Evolutionary conservation across 2,888 invertebrate genomes (phyloP).

Genomic region (Tortricodes alternella): DNA sequence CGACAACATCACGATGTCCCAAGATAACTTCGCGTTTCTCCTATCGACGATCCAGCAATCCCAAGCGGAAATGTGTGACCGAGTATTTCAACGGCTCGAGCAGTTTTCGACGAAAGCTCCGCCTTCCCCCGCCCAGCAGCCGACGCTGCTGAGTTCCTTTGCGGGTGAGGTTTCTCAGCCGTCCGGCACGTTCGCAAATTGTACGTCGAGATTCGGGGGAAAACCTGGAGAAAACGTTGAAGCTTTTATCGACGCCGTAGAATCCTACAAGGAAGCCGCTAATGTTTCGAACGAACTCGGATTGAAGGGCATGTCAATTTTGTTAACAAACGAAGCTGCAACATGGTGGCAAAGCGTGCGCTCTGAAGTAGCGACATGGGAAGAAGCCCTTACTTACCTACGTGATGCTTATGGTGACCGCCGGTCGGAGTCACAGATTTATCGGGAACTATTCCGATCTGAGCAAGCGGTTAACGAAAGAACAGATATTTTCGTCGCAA

Average conservation of each 20-base stretch:
- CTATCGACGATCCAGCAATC: neutral
- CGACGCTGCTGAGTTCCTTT: neutral
- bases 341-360: neutral
- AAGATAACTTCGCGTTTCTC: no score
- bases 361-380: neutral
- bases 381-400: neutral
- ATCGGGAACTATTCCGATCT: neutral
- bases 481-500: neutral
- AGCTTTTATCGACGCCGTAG: neutral
- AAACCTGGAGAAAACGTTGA: neutral
- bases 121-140: neutral
- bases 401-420: neutral
- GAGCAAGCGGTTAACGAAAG: neutral
- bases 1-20: no score
- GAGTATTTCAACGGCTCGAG: neutral
- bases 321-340: neutral
- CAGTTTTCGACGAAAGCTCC: neutral
- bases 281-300: neutral
- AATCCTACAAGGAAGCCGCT: neutral
- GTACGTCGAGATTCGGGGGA: neutral
- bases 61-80: neutral
- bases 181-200: neutral
- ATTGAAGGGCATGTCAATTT: neutral
- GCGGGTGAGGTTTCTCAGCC: neutral
- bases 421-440: neutral